Base-by-base conservation (phyloP, 1,140 invertebrate species). In the Musca vetustissima region DNA sequence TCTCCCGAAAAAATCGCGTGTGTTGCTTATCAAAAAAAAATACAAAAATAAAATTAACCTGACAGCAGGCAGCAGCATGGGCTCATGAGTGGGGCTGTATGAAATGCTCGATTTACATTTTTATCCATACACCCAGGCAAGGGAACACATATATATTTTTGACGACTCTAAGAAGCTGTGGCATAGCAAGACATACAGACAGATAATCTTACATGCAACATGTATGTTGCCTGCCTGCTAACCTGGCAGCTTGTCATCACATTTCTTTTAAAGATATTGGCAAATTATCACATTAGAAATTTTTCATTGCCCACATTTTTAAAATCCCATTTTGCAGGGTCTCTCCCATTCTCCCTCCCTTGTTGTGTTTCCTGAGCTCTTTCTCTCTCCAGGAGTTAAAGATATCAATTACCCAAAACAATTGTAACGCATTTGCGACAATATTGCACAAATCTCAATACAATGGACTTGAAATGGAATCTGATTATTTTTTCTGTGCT, bases 341-440 rank as follows among this genome's bases (percentile, higher is more conserved):
- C 36, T 13, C 11, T 43, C 11, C 36, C 11, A 43, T 43, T 32
- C 9, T 32, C 28, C n/a, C n/a, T n/a, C n/a, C n/a, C n/a, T n/a
- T 43, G 13, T 43, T 43, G 36, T 43, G 11, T 43, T 6, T 9
- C 36, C 4, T 43, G 3, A 28, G 3, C 36, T 1, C 36, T n/a
- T n/a, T n/a, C n/a, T n/a, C n/a, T n/a, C 36, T 2, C 1, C 11
- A 43, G 36, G 11, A 43, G 36, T 43, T 43, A 66, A 66, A 50
- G 52, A 49, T 66, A 66, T 66, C 65, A 66, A 66, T 66, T 66
- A 66, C 65, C 25, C 13, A 66, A 53, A n/a, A 25, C 65, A 66
- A 66, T 50, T 53, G 36, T 61, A 59, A 15, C 7, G 28, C 57
- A 17, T 28, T 28, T 28, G n/a, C 19, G 7, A 61, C 32, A 36